These are phyloP conservation scores for Luidia sarsii DNA, from an alignment of 53 echinoderm and acorn worm genomes.

Conservation along the genomic window DNA sequence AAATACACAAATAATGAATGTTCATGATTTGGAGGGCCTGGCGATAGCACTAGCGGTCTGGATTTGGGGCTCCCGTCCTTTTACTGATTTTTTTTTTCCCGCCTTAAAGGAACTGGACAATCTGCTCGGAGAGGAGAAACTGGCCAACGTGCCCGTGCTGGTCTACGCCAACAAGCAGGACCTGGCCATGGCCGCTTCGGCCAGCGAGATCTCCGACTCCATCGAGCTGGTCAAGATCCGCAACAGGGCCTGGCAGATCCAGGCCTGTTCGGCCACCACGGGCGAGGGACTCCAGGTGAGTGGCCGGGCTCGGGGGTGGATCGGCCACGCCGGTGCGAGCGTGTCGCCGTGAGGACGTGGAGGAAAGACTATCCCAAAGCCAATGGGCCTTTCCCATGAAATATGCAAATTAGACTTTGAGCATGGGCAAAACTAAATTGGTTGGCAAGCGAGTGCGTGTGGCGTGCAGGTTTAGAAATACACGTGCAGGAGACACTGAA, in stretches of 20 bases:
- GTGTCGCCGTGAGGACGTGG: no score
- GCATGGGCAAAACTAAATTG: no score
- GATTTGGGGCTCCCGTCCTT: neutral
- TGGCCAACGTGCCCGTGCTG: slow-evolving; percentile 56
- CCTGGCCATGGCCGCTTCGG: slow-evolving; percentile 31
- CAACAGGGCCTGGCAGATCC: slow-evolving; percentile 71
- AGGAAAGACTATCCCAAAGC: no score
- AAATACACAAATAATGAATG: no score
- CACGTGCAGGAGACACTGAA: no score
- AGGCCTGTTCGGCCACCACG: slow-evolving; percentile 61
- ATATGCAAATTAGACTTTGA: no score
- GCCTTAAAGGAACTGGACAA: slow-evolving; percentile 63
- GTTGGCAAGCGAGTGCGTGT: no score
- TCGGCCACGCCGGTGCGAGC: no score
- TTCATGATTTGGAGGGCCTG: neutral
- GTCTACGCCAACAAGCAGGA: slow-evolving; percentile 83
- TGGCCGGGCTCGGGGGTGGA: no score
- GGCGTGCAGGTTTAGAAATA: no score
- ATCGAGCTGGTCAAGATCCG: slow-evolving; percentile 49
- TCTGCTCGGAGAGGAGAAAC: slow-evolving; percentile 55
- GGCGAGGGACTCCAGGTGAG: slow-evolving; percentile 68
- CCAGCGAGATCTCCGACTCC: slow-evolving; percentile 49
- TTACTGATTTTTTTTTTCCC: neutral
- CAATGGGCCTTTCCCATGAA: no score
- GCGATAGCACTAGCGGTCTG: no score